A percentile compares a stretch with the other conserved stretches of the same genome.
phyloP scores from a whole-genome alignment of 2,113 vertebrate genomes.

The Gorsachius goisagi region DNA sequence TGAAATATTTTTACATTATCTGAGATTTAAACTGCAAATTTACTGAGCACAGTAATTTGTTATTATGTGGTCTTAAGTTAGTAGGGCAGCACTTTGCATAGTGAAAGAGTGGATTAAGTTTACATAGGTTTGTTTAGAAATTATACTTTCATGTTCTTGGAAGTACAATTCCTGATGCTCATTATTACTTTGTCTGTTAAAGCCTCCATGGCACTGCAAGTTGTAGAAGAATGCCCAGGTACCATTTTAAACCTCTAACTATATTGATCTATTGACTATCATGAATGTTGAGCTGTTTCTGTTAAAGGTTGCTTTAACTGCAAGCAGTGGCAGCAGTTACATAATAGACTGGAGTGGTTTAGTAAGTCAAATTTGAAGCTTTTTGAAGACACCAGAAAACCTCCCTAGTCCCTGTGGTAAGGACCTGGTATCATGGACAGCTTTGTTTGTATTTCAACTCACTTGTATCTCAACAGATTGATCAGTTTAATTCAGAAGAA shows the following conservation, averaged over 20 bases:
- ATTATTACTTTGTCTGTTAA: neutral
- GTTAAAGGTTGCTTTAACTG: neutral
- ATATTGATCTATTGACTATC: neutral
- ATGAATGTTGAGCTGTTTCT: neutral
- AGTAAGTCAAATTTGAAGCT: neutral
- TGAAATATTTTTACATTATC: neutral
- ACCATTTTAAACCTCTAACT: neutral
- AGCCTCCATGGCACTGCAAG: neutral
- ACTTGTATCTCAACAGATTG: constrained; percentile 73
- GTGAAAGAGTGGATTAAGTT: neutral
- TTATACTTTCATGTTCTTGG: neutral
- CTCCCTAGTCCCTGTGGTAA: neutral
- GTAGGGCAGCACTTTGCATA: neutral
- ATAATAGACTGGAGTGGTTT: neutral
- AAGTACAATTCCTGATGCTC: neutral
- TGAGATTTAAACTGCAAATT: neutral
- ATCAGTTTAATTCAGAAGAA: constrained; percentile 85
- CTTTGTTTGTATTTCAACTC: neutral
- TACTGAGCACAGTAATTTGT: neutral
- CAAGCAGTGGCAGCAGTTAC: neutral
- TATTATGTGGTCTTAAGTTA: neutral
- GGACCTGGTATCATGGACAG: neutral
- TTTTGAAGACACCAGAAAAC: neutral
- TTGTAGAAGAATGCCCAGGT: neutral
- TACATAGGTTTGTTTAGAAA: neutral